Base-by-base conservation (phyloP, 2,113 vertebrate species). In the Manacus vitellinus region DNA sequence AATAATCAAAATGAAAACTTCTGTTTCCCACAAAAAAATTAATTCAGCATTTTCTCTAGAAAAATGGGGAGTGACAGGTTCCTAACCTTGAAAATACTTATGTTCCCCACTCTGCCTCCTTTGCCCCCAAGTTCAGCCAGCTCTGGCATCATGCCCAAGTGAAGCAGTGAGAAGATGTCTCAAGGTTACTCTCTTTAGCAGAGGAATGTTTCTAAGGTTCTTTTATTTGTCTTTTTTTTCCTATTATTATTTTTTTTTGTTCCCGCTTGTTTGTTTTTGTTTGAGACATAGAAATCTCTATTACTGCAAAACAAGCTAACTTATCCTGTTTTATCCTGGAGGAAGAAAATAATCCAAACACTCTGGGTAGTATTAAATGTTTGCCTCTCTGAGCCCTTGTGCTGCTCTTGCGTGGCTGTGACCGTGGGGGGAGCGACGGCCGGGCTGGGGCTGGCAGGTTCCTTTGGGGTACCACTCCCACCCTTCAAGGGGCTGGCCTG, bases 361-460 rank as follows among this genome's bases (percentile, higher is more conserved):
- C 3, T 2, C 11, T 21, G 59, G 7, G 19, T 1, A n/a, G 52
- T 12, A 72, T 43, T 27, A 8, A 33, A 9, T 49, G 33, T 56
- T 49, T 47, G 23, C 10, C 28, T 46, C 6, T 23, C 63, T 30
- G 55, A 49, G 46, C 58, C 35, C 54, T 13, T 5, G 62, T 49
- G 33, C 28, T 33, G 73, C 35, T 47, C 61, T 16, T 9, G 16
- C 0, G 1, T 6, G 44, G 54, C 73, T 33, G 21, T 0, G 12
- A 0, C 30, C 17, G 22, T 0, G 2, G 67, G 33, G 8, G 33
- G 33, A 28, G 49, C 0, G 0, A 4, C 0, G 2, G 15, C 63
- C 0, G 0, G 37, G 43, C 30, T 41, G 84, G 62, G 21, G 5
- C 46, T 2, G 6, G 30, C 23, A 10, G 24, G 25, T 51, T 52